Conservation (phyloP, 2,113 vertebrate species). For the Podiceps cristatus region DNA sequence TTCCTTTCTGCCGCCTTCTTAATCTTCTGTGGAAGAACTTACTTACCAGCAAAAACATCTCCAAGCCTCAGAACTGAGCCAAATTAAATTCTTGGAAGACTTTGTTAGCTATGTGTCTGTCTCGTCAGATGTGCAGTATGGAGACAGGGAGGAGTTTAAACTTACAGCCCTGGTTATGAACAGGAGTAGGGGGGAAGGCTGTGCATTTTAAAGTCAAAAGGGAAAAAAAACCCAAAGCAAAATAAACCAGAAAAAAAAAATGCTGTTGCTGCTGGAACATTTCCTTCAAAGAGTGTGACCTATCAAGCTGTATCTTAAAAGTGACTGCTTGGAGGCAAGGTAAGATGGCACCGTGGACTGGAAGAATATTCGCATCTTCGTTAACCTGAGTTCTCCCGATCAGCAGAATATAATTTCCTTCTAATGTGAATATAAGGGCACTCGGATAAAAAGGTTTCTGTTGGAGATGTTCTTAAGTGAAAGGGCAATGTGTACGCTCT, state of each 20-base stretch:
- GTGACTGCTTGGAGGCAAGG: not conserved
- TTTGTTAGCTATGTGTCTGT: not conserved
- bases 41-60: not conserved
- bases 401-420: not conserved
- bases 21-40: not conserved
- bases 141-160: not conserved
- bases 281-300: not conserved
- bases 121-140: not conserved
- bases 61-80: not conserved
- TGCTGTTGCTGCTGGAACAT: not conserved
- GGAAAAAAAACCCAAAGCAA: too few relatives aligned
- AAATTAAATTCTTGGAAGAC: not conserved
- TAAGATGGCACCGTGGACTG: not conserved
- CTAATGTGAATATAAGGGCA: fast-evolving
- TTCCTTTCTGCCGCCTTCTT: not conserved
- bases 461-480: not conserved
- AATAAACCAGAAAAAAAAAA: too few relatives aligned
- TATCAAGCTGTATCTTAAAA: not conserved
- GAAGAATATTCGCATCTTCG: not conserved
- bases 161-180: not conserved
- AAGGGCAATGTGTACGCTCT: not conserved
- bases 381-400: not conserved
- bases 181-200: not conserved
- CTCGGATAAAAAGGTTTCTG: not conserved
- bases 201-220: not conserved